Base-by-base conservation (phyloP, 2,888 invertebrate species). In the Tortricodes alternella region DNA sequence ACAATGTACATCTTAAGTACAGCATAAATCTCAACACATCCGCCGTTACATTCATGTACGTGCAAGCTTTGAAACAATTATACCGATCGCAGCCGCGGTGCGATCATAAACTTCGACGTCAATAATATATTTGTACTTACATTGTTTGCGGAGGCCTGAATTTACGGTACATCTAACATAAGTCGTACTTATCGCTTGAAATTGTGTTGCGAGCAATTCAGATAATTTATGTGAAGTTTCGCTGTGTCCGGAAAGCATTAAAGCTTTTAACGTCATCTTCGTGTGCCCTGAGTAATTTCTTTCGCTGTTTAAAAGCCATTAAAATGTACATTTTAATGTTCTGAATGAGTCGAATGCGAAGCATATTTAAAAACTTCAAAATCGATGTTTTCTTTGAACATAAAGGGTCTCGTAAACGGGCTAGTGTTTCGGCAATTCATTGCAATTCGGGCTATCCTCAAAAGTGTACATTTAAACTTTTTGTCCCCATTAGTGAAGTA, bases 201-300 rank as follows among this genome's bases (percentile, higher is more conserved):
- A 41, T 59, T 52, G 51, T 59, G 60, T 62, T 62, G 58, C 56
- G 43, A 55, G 59, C 46, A 58, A 57, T 58, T 53, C 60, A 43
- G 46, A 66, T 65, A 64, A 66, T 65, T 64, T 64, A 66, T 62
- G 62, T 57, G 59, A 58, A 50, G 71, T 70, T 72, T 70, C 68
- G 67, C 74, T 74, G 67, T 75, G 76, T 73, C 75, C 78, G 83
- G 80, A 78, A 83, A 83, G 77, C 79, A 79, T 84, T 76, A 85
- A 83, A 80, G 78, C 79, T 80, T 83, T 82, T 80, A 79, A 74
- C 76, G 67, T 73, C 71, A 69, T 77, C 74, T 72, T 66, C 63
- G 60, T 65, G 70, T 69, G 68, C 63, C 58, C 66, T 60, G 60
- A 73, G 69, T 72, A 74, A 78, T 80, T 72, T 73, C 71, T 71